Evolutionary conservation across 2,888 invertebrate genomes (phyloP).

Genomic region (Villa cingulata): DNA sequence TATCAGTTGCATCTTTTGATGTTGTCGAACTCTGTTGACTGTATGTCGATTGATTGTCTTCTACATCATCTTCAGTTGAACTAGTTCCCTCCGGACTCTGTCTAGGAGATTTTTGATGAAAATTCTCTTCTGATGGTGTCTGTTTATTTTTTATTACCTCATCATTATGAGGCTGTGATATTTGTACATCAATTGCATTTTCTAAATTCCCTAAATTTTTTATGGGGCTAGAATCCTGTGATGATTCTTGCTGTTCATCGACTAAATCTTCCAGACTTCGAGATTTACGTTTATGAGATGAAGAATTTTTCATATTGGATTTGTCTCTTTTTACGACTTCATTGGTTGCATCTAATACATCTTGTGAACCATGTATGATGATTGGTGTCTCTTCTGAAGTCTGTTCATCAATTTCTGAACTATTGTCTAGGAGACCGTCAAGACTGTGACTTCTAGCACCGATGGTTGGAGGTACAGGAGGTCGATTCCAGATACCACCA

Average conservation of each 20-base stretch:
- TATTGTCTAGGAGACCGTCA: conserved; percentile 44
- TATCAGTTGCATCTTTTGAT: conserved; percentile 27
- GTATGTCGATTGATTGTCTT: conserved; percentile 24
- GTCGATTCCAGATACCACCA: conserved; percentile 28
- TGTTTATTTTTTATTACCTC: background rate
- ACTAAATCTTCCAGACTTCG: conserved; percentile 50
- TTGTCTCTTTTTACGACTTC: conserved; percentile 26
- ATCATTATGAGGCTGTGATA: background rate
- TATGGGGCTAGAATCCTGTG: conserved; percentile 33
- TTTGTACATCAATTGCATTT: background rate
- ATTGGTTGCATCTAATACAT: background rate
- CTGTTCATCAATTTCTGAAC: conserved; percentile 5
- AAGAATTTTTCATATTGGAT: conserved; percentile 19
- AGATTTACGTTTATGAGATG: conserved; percentile 39
- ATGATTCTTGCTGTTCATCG: conserved; percentile 32
- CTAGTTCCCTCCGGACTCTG: conserved; percentile 35
- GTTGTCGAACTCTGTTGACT: conserved; percentile 16
- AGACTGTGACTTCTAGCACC: conserved; percentile 45
- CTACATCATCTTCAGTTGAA: conserved; percentile 33
- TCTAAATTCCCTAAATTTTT: conserved; percentile 32
- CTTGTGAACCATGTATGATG: background rate
- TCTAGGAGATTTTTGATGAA: conserved; percentile 12
- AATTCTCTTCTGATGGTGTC: background rate
- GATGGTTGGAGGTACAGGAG: conserved; percentile 28
- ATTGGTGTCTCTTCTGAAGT: conserved; percentile 10